Conservation (phyloP, 2,888 invertebrate genomes). For the Acrocera orbiculus region DNA sequence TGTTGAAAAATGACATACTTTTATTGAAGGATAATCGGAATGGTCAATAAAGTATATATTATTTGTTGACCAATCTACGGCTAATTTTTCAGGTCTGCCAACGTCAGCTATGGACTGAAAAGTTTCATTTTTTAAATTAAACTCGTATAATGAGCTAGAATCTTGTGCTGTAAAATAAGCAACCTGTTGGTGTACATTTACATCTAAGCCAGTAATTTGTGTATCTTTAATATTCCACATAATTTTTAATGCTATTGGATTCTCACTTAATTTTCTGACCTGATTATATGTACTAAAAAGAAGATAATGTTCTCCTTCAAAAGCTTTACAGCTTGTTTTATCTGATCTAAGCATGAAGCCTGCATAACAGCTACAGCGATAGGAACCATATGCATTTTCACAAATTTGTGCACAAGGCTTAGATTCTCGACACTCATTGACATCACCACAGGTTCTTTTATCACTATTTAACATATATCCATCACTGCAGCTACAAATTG, state of each 20-base stretch:
- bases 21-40: constrained; percentile 24
- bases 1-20: constrained; percentile 37
- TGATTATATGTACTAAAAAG: constrained; percentile 38
- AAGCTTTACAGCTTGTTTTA: constrained; percentile 48
- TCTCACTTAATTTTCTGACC: constrained; percentile 35
- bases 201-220: constrained; percentile 37
- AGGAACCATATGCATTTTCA: constrained; percentile 25
- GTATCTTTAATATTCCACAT: constrained; percentile 32
- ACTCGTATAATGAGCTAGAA: constrained; percentile 28
- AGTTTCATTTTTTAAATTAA: constrained; percentile 25
- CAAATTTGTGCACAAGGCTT: constrained; percentile 45
- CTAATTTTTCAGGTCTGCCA: constrained; percentile 37
- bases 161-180: constrained; percentile 36
- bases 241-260: constrained; percentile 21
- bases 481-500: constrained; percentile 42
- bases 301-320: constrained; percentile 36
- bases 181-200: constrained; percentile 28
- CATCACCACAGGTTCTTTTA: constrained; percentile 42
- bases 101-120: constrained; percentile 28
- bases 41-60: constrained; percentile 50
- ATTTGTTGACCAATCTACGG: constrained; percentile 56
- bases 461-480: constrained; percentile 40
- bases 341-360: constrained; percentile 36
- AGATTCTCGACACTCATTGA: constrained; percentile 46
- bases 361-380: constrained; percentile 24